Base-by-base conservation (phyloP, 2,888 invertebrate genomes). In the Augiades crinisus region DNA sequence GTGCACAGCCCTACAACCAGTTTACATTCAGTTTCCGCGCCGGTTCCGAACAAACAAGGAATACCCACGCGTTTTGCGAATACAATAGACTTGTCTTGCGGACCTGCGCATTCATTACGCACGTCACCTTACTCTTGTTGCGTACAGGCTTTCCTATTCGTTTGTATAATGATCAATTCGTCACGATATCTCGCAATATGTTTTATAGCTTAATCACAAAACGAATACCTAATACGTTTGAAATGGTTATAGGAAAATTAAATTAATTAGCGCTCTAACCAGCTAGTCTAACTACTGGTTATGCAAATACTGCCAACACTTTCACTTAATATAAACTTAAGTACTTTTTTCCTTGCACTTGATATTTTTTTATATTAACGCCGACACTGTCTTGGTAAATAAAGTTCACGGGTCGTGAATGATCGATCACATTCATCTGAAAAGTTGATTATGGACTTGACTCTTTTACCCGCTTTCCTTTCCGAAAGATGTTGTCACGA, bases 401-500 rank as follows among this genome's bases (percentile, higher is more conserved):
- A 37, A 37, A 21, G 12, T 37, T 19, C 19, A 12, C 5, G 7
- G 12, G 37, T 2, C 19, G 21, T 6, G 37, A 41, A 22, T 41
- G 2, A 41, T 41, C 41, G 27, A 17, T 27, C 41, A 41, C 27
- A 3, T 31, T 31, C 6, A 14, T 37, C 36, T 19, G 19, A 19
- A 37, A 37, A 19, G 7, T n/a, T 10, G 10, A 37, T n/a, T 19
- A 30, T 12, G 24, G 12, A 21, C 21, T 4, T 1, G 41, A 2
- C 8, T 13, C 21, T 8, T 12, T 38, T 21, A 10, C 17, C 6
- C 12, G 31, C 44, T 44, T 44, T 44, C 31, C 17, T 30, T 31
- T 44, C 8, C 19, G 19, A 33, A 31, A 10, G 16, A 13, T 43
- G 21, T 53, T 38, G 55, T 61, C 57, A 56, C 63, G 54, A 65